Evolutionary conservation across 2,113 vertebrate species (phyloP).

Genomic region (Myocastor coypus): DNA sequence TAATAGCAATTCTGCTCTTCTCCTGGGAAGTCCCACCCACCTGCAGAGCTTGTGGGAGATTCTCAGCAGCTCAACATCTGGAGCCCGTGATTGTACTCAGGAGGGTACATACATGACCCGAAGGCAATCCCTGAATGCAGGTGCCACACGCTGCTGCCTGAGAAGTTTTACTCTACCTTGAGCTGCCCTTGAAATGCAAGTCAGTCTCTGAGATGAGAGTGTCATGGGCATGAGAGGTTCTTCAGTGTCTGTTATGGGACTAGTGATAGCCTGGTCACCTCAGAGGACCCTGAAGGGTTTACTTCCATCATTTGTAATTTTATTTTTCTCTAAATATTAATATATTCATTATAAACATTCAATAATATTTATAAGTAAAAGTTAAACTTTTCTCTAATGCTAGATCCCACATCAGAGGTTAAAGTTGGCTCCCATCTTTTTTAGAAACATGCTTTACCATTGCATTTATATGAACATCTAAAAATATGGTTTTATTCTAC

Average conservation of each 20-base stretch:
- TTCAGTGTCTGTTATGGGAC: neutral
- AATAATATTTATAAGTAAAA: neutral
- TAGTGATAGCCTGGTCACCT: neutral
- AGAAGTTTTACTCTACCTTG: neutral
- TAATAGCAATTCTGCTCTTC: constrained; percentile 7
- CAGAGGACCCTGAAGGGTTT: neutral
- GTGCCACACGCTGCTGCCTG: neutral
- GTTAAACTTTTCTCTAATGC: neutral
- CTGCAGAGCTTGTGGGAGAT: neutral
- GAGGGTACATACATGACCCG: neutral
- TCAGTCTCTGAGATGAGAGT: neutral
- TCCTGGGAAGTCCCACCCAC: constrained; percentile 8
- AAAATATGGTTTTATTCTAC: constrained; percentile 22
- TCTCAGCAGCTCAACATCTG: constrained; percentile 2
- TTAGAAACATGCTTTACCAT: neutral
- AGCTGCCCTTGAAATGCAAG: neutral
- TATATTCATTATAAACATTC: neutral
- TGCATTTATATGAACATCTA: neutral
- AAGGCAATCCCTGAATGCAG: neutral
- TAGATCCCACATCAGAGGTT: neutral
- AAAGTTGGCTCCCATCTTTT: neutral
- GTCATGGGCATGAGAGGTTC: neutral
- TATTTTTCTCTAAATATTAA: constrained; percentile 6
- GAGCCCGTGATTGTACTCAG: neutral
- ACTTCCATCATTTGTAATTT: constrained; percentile 13